phyloP scores from a whole-genome alignment of 2,888 invertebrate species.

The Ormyrus labotus region DNA sequence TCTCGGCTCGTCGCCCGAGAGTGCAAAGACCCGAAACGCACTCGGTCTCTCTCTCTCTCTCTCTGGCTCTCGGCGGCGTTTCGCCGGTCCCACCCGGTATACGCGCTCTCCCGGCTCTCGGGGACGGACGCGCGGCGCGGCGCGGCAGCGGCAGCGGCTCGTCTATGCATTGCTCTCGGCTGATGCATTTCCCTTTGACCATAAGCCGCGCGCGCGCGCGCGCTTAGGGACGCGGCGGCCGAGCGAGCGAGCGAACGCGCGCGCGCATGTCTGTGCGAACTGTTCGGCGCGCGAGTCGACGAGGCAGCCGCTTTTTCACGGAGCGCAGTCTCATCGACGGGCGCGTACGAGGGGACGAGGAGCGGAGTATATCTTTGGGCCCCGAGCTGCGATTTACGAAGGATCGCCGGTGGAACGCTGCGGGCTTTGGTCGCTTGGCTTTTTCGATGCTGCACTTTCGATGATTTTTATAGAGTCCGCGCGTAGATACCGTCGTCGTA shows the following conservation, averaged over 20 bases:
- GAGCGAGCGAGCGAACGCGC: no score
- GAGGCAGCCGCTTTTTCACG: no score
- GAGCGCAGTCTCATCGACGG: no score
- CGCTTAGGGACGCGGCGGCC: slow-evolving; percentile 2
- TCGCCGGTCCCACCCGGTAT: slow-evolving; percentile 47
- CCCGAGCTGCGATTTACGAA: no score
- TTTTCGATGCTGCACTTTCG: no score
- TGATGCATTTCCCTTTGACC: slow-evolving; percentile 57
- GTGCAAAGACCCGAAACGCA: slow-evolving; percentile 53
- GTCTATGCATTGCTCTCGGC: neutral
- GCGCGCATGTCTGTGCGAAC: neutral
- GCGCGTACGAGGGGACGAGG: no score
- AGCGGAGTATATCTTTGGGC: no score
- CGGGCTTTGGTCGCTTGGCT: no score
- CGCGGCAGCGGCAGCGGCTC: no score
- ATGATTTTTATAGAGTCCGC: no score
- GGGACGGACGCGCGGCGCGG: slow-evolving; percentile 22
- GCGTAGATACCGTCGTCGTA: no score
- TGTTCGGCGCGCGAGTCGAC: neutral
- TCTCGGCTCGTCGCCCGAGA: slow-evolving; percentile 43
- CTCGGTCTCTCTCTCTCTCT: slow-evolving; percentile 42
- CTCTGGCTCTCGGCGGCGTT: slow-evolving; percentile 20
- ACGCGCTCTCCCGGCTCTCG: slow-evolving; percentile 5
- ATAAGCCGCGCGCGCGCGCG: slow-evolving; percentile 36
- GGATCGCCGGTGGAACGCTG: no score